Evolutionary conservation across 2,888 invertebrate species (phyloP), one percentile per base, ranked within the genome.

Genomic region (Coremacera marginata): DNA sequence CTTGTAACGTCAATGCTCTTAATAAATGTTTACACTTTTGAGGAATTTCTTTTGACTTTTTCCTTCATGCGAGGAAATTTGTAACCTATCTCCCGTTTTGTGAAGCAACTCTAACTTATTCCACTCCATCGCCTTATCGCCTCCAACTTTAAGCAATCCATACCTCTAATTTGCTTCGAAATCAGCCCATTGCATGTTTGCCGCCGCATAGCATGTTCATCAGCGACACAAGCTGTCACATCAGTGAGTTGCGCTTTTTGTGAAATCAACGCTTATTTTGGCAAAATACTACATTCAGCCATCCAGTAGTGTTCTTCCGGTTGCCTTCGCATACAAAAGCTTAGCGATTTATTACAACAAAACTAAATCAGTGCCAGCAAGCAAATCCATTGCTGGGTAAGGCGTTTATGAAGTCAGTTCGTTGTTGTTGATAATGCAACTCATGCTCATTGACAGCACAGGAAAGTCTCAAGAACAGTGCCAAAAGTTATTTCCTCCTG

Each of bases 291-390:
- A 31, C 14, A 8, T 31, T 1, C n/a, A 16, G 49, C 51, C 49
- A 68, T n/a, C 68, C 68, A 68, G 68, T 5, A 25, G 27, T 14
- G 27, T 25, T 49, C 68, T 68, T 68, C 68, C 68, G 68, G 25
- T 68, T 51, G 68, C n/a, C 37, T 34, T 27, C 16, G 25, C 27
- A 16, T n/a, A 2, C 63, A 31, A 19, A 22, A 22, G 19, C 55
- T 22, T 55, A 8, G 31, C 25, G 16, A n/a, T 31, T 27, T 63
- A 34, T 31, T 22, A 55, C 55, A 55, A 19, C 55, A 55, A 19
- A 55, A 19, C 55, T 22, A 22, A n/a, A 27, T 31, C 31, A 9
- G 27, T 31, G 63, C 27, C 63, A 16, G 4, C 63, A 34, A 31
- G 9, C 22, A 25, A 27, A 19, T 37, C 49, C 37, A 9, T 16